Conservation (phyloP, 2,113 vertebrate genomes). For the Dasypus novemcinctus region DNA sequence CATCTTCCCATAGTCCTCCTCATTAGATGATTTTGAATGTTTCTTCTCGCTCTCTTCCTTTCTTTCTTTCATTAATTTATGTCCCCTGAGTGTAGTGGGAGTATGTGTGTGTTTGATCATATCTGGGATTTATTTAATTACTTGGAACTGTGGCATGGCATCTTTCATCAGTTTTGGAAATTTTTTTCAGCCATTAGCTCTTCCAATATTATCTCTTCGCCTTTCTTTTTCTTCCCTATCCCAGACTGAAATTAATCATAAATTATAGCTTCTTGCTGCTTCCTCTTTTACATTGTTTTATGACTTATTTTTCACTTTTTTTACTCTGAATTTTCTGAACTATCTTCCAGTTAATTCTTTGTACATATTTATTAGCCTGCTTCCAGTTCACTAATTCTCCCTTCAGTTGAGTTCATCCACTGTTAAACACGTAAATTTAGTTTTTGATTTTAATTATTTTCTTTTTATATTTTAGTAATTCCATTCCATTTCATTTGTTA, state of each 20-base stretch:
- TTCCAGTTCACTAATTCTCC: background rate
- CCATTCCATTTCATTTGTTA: background rate
- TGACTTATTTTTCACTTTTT: background rate
- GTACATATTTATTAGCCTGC: background rate
- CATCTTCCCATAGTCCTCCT: too few species aligned
- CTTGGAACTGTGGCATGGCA: background rate
- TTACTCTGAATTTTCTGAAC: background rate
- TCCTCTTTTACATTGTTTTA: background rate
- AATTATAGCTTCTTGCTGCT: background rate
- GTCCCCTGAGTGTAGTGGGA: background rate
- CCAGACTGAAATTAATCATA: background rate
- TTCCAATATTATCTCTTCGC: background rate
- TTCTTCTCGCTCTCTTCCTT: background rate
- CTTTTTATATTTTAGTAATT: background rate
- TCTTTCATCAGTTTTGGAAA: background rate
- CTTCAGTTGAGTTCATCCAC: background rate
- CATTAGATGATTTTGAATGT: background rate
- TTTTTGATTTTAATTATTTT: background rate
- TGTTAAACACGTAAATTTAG: background rate
- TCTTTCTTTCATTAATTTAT: background rate
- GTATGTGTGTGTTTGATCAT: background rate
- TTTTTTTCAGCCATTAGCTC: background rate
- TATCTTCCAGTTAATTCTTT: background rate
- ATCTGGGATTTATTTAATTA: background rate
- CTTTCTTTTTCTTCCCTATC: background rate